phyloP scores from a whole-genome alignment of 2,113 vertebrate species.

The Meles meles region DNA sequence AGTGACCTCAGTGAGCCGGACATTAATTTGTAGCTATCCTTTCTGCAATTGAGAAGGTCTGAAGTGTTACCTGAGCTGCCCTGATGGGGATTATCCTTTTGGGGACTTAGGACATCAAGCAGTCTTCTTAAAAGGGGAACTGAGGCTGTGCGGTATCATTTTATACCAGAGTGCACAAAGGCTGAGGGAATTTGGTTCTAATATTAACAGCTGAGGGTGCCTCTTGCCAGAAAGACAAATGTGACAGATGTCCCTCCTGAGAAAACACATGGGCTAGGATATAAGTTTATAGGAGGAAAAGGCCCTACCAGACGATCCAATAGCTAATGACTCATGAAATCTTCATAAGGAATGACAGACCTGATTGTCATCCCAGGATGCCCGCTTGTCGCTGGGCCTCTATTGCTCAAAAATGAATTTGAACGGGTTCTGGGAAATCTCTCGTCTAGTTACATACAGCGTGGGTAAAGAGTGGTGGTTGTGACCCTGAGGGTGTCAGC shows the following conservation, averaged over 20 bases:
- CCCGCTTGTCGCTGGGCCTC: background rate
- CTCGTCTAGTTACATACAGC: fast-evolving
- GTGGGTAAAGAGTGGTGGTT: fast-evolving
- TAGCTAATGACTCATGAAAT: background rate
- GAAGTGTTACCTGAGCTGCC: background rate
- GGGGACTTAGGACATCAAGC: background rate
- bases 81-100: background rate
- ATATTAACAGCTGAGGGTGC: background rate
- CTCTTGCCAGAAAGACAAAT: background rate
- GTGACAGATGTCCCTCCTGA: background rate
- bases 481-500: background rate
- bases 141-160: background rate
- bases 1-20: background rate
- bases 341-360: no score
- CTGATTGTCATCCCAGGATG: background rate
- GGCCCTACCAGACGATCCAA: no score
- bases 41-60: background rate
- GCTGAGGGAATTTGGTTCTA: background rate
- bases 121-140: background rate
- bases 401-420: background rate
- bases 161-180: background rate
- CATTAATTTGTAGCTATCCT: background rate
- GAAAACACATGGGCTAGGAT: background rate
- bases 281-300: background rate
- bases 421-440: background rate